Percentiles rank a stretch among this genome's conserved stretches.
Evolutionary conservation across 2,797 vertebrate genomes (phyloP).

Genomic region (Sebastes baramenuke): DNA sequence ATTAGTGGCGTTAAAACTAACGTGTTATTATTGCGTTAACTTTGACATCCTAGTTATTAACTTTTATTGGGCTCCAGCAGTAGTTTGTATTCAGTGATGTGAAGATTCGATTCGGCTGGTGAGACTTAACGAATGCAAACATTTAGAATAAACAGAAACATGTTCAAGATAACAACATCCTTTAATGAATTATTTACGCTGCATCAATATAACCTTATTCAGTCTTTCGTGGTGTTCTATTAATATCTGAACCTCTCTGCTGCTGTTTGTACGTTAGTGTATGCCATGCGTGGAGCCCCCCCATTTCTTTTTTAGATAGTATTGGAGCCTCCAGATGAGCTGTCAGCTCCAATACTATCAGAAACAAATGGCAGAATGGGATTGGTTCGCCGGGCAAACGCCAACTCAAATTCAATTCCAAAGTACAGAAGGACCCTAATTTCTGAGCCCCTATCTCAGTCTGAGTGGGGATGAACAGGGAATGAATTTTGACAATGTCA

Average conservation of each 20-base stretch:
- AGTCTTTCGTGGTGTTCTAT: not conserved
- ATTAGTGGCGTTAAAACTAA: no score
- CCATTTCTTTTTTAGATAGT: constrained; percentile 45
- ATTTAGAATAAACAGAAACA: not conserved
- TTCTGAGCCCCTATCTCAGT: constrained; percentile 27
- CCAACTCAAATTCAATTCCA: constrained; percentile 60
- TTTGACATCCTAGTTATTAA: not conserved
- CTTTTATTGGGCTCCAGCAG: not conserved
- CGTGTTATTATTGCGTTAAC: no score
- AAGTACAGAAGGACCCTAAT: constrained; percentile 32
- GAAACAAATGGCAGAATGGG: constrained; percentile 58
- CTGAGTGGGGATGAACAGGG: constrained; percentile 27
- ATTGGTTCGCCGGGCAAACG: constrained; percentile 32
- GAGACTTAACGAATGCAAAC: not conserved
- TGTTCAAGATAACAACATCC: not conserved
- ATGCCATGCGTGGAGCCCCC: constrained; percentile 40
- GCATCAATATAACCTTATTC: not conserved
- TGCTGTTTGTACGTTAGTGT: constrained; percentile 10
- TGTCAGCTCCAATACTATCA: constrained; percentile 64
- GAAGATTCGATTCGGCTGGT: not conserved
- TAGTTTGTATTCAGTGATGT: not conserved
- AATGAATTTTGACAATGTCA: constrained; percentile 20
- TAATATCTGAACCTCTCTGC: constrained; percentile 36
- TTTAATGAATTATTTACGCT: not conserved
- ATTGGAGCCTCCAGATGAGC: constrained; percentile 58